These are phyloP conservation scores for Dromius quadrimaculatus DNA, from an alignment of 2,888 invertebrate species.

Conservation along the genomic window DNA sequence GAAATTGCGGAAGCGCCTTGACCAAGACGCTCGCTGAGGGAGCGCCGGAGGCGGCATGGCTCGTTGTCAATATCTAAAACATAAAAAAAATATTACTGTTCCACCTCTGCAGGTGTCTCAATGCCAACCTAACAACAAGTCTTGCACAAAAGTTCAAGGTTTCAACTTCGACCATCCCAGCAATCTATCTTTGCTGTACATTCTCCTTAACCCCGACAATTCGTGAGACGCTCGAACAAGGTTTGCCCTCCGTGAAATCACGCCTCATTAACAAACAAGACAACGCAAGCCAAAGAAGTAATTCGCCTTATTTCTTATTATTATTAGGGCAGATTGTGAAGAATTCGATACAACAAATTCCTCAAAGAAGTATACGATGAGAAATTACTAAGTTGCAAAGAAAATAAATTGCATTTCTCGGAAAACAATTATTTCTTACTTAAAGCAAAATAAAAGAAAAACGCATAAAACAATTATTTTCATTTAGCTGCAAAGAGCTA, in stretches of 20 bases:
- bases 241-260: not conserved
- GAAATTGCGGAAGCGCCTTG: constrained; percentile 67
- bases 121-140: constrained; percentile 33
- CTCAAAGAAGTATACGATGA: too few species aligned
- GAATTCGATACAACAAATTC: too few species aligned
- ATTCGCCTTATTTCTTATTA: too few species aligned
- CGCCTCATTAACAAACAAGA: too few species aligned
- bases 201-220: constrained; percentile 3
- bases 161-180: constrained; percentile 4
- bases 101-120: constrained; percentile 42
- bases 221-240: constrained; percentile 1
- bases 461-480: too few species aligned
- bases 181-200: constrained; percentile 14
- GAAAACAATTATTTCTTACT: too few species aligned
- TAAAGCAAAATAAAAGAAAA: too few species aligned
- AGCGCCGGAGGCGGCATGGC: constrained; percentile 62
- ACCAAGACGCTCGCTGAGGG: constrained; percentile 65
- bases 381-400: too few species aligned
- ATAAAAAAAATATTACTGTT: constrained; percentile 3
- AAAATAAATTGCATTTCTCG: too few species aligned
- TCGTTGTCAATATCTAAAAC: constrained; percentile 57
- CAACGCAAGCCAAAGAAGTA: too few species aligned
- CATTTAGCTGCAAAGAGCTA: too few species aligned
- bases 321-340: too few species aligned
- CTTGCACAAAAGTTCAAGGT: constrained; percentile 41